These are phyloP conservation scores for Sarcophaga carnaria DNA, from an alignment of 2,888 invertebrate species.

Conservation along the genomic window DNA sequence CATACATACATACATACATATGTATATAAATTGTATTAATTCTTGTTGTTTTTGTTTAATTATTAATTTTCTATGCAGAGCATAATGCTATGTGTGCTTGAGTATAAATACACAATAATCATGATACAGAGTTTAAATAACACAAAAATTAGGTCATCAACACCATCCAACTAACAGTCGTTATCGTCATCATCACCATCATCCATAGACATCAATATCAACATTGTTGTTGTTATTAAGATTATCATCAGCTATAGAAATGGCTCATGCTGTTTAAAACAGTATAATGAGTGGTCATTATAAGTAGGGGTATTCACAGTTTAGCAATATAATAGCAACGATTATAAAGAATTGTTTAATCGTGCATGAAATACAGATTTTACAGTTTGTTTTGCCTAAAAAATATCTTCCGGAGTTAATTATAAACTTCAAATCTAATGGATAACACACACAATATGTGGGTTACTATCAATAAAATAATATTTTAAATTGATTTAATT, in stretches of 20 bases:
- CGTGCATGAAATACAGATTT: neutral
- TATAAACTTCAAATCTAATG: too few relatives aligned
- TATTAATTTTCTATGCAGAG: neutral
- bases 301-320: neutral
- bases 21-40: neutral
- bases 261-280: neutral
- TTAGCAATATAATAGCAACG: neutral
- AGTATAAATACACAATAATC: neutral
- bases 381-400: too few relatives aligned
- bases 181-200: conserved; percentile 23
- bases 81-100: neutral
- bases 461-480: too few relatives aligned
- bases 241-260: conserved; percentile 3
- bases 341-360: neutral
- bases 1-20: neutral
- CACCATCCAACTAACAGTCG: conserved; percentile 4
- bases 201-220: conserved; percentile 18
- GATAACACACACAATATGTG: too few relatives aligned
- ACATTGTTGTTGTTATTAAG: neutral
- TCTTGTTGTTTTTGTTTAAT: neutral
- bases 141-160: conserved; percentile 58
- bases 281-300: neutral
- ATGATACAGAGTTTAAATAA: neutral
- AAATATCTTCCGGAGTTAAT: too few relatives aligned
- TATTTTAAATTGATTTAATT: too few relatives aligned